Conservation (phyloP, 2,888 invertebrate genomes). For the Acrocera orbiculus region DNA sequence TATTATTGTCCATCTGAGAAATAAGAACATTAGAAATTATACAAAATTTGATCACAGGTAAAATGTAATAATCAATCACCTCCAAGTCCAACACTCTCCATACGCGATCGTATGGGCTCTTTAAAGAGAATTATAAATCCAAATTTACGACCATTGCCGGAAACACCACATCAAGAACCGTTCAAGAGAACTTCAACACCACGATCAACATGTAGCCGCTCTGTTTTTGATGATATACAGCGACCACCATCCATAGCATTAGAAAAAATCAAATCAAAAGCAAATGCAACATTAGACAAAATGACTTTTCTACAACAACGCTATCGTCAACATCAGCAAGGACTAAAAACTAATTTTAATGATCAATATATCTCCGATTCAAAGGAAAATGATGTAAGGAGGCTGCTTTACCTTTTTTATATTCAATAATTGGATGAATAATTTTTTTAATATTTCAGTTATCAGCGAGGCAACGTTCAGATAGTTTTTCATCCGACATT, state of each 20-base stretch:
- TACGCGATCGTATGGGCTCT: constrained; percentile 19
- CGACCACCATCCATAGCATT: constrained; percentile 29
- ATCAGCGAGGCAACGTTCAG: no score
- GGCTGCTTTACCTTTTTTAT: no score
- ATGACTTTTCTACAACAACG: constrained; percentile 36
- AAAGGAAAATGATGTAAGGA: neutral
- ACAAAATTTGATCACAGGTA: constrained; percentile 8
- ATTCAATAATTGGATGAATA: no score
- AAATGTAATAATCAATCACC: constrained; percentile 10
- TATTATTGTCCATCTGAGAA: no score
- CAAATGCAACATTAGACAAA: constrained; percentile 29
- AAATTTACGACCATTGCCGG: constrained; percentile 35
- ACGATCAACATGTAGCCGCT: constrained; percentile 25
- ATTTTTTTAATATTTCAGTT: no score
- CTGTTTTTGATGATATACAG: constrained; percentile 27
- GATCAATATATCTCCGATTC: neutral
- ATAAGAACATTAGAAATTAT: no score
- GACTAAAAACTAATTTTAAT: constrained; percentile 24
- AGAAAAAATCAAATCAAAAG: constrained; percentile 30
- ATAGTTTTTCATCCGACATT: no score
- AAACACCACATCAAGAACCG: constrained; percentile 30
- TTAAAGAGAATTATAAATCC: constrained; percentile 16
- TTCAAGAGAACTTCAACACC: constrained; percentile 19
- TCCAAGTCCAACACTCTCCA: constrained; percentile 17
- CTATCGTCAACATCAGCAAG: constrained; percentile 39